Evolutionary conservation across 2,888 invertebrate species (phyloP).

Genomic region (Drosophila planitibia): DNA sequence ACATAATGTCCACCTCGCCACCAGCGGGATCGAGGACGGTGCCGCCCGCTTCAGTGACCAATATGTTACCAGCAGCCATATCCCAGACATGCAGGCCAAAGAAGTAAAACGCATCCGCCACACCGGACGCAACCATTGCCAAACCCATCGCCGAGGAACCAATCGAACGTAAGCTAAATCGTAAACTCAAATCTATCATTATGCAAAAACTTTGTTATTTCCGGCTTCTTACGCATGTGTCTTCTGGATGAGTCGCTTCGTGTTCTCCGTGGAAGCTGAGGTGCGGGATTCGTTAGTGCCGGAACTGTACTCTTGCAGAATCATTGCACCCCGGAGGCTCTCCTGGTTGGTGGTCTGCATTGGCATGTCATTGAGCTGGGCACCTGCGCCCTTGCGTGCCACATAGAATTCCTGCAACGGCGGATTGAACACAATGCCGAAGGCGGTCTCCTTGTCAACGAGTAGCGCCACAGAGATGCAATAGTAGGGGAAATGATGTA

Average conservation of each 20-base stretch:
- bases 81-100: constrained; percentile 98
- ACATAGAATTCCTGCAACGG: constrained; percentile 49
- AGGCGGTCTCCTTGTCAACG: constrained; percentile 34
- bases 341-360: constrained; percentile 43
- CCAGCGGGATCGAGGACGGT: constrained; percentile 94
- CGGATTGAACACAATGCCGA: constrained; percentile 66
- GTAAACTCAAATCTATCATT: background rate
- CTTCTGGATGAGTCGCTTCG: constrained; percentile 87
- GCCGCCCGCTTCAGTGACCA: constrained; percentile 97
- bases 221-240: constrained; percentile 89
- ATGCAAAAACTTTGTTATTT: background rate
- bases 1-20: constrained; percentile 91
- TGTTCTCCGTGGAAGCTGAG: constrained; percentile 88
- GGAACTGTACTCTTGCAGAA: constrained; percentile 60
- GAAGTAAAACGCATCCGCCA: constrained; percentile 94
- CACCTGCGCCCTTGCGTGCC: constrained; percentile 49
- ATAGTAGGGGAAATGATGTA: constrained; percentile 70
- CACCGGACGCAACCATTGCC: constrained; percentile 96
- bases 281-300: constrained; percentile 26
- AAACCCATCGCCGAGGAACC: constrained; percentile 98
- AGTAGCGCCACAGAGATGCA: constrained; percentile 65
- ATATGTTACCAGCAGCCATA: constrained; percentile 93
- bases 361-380: constrained; percentile 38
- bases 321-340: constrained; percentile 40
- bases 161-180: constrained; percentile 90